Base-by-base conservation (phyloP, 2,797 vertebrate species). In the Sebastolobus alascanus region DNA sequence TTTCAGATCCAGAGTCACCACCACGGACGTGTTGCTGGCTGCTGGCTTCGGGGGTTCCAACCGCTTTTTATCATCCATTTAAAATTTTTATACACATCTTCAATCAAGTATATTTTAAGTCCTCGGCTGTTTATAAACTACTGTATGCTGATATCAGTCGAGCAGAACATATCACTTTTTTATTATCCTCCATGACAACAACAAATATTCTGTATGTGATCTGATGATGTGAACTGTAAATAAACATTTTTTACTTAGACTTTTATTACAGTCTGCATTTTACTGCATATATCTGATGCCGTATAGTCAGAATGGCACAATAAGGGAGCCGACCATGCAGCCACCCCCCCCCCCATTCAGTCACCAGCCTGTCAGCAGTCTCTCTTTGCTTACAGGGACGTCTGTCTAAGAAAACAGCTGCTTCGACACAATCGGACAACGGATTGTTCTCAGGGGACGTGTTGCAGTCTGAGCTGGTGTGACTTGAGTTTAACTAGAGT, bases 171-270 rank as follows among this genome's bases (percentile, higher is more conserved):
- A 22, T 29, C 4, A 58, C 46, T 56, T 83, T 84, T 68, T 65
- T 75, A 79, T 65, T 33, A 16, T 16, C 4, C 11, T 54, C 27
- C 12, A 68, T 27, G 16, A 70, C 27, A 54, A 29, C 33, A 66
- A 52, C 22, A 46, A 54, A 27, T 27, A 54, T 38, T 46, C 22
- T 80, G 58, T 60, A 54, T 65, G 20, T 82, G 2, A 73, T 46
- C 20, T 75, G 4, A 75, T 5, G 58, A 18, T 87, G 14, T 87
- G 66, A 65, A 73, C 27, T 88, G 83, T 86, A 84, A 83, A 89
- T 87, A 88, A 88, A 90, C 2, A 8, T 40, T 50, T 79, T 67
- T 65, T 54, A 68, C 7, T 18, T 40, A 46, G 3, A n/a, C 18
- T 54, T 68, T 18, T 35, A 18, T 40, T 29, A 5, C 8, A 0